These are phyloP conservation scores for Caradrina clavipalpis DNA, from an alignment of 2,888 invertebrate species.

Conservation along the genomic window DNA sequence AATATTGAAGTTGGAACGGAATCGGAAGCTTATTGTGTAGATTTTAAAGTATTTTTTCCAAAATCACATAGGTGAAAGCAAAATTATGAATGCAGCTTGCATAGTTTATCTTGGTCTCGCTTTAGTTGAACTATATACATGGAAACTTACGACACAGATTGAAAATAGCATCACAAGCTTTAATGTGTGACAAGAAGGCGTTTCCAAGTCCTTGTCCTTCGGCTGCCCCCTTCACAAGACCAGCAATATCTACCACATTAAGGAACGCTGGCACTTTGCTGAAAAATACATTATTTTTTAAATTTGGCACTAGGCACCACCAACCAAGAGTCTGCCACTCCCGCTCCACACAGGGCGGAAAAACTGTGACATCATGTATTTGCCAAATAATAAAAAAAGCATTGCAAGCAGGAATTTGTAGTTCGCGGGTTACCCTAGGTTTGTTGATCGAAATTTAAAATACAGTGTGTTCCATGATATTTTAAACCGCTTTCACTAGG, in stretches of 20 bases:
- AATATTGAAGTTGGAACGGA: background rate
- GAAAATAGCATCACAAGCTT: slow-evolving; percentile 99
- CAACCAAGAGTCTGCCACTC: too few relatives aligned
- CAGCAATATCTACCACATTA: slow-evolving; percentile 99
- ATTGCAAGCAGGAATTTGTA: too few relatives aligned
- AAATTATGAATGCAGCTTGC: background rate
- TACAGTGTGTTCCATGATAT: too few relatives aligned
- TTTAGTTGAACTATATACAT: background rate
- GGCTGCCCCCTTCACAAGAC: slow-evolving; percentile 99
- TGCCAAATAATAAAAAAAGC: too few relatives aligned
- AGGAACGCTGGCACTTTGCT: slow-evolving; percentile 99
- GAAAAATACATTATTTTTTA: background rate
- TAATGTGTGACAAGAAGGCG: slow-evolving; percentile 99
- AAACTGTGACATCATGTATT: too few relatives aligned
- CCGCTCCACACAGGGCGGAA: too few relatives aligned
- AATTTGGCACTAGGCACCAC: too few relatives aligned
- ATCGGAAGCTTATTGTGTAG: background rate
- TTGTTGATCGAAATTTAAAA: too few relatives aligned
- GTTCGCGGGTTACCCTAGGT: too few relatives aligned
- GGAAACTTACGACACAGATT: slow-evolving; percentile 96
- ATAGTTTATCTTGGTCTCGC: background rate
- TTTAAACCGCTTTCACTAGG: too few relatives aligned
- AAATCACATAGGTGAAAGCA: background rate
- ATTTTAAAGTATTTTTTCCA: background rate
- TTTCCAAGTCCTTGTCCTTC: slow-evolving; percentile 99